Conservation (phyloP, 2,113 vertebrate species). For the Gymnocephalus cernua region DNA sequence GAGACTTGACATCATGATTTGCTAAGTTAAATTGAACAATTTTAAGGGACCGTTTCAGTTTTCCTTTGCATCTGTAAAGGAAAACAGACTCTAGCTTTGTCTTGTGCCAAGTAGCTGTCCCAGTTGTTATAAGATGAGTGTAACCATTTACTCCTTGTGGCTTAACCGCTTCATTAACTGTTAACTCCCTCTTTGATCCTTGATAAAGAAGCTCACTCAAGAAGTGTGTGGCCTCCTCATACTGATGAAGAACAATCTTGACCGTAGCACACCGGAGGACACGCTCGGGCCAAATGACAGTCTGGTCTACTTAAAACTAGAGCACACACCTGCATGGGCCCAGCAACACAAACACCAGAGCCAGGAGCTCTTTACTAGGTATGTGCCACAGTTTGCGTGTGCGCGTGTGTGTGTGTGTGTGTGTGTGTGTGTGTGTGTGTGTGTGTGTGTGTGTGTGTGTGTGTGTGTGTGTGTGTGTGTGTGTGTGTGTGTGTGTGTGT, state of each 20-base stretch:
- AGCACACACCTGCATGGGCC: constrained; percentile 76
- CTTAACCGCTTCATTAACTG: constrained; percentile 5
- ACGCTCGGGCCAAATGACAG: constrained; percentile 52
- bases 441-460: background rate
- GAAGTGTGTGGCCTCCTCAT: constrained; percentile 88
- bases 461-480: too few relatives aligned
- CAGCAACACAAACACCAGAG: constrained; percentile 65
- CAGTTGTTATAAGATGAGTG: constrained; percentile 1
- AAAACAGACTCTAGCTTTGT: background rate
- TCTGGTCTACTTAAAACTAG: constrained; percentile 85
- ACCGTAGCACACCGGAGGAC: constrained; percentile 32
- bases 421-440: background rate
- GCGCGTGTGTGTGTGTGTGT: too few relatives aligned
- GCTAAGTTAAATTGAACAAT: background rate
- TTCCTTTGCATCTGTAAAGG: background rate
- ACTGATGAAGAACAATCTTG: constrained; percentile 79
- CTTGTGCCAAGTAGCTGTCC: background rate
- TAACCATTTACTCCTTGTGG: background rate
- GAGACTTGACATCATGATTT: background rate
- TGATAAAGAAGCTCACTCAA: constrained; percentile 79
- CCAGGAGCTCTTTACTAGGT: constrained; percentile 84
- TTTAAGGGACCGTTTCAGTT: background rate
- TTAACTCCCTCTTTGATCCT: constrained; percentile 12
- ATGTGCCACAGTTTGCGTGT: constrained; percentile 10
- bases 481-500: too few relatives aligned